phyloP scores from a whole-genome alignment of 2,888 invertebrate species.

The Apantesis nais region DNA sequence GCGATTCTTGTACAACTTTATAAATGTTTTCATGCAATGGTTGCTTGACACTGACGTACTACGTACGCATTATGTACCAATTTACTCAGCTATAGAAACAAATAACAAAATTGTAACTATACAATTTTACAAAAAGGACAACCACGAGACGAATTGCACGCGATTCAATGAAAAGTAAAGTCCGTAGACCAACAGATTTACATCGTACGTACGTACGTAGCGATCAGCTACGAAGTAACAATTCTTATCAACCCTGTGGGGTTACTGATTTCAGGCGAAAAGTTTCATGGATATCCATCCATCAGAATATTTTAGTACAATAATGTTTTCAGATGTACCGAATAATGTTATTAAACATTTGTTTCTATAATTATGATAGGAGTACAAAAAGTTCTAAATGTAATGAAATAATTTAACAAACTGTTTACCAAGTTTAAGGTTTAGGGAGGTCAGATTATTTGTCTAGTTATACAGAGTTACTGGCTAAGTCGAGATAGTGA shows the following conservation, averaged over 20 bases:
- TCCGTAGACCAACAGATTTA: constrained; percentile 8
- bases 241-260: neutral
- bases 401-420: too few relatives aligned
- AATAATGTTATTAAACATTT: neutral
- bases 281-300: neutral
- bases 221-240: constrained; percentile 12
- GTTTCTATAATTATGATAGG: too few relatives aligned
- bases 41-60: neutral
- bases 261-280: neutral
- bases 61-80: neutral
- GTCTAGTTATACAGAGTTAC: too few relatives aligned
- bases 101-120: neutral
- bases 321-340: neutral
- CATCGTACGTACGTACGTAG: too few relatives aligned
- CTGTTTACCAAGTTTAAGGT: too few relatives aligned
- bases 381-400: too few relatives aligned
- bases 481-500: too few relatives aligned
- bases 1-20: neutral
- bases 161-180: neutral
- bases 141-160: neutral
- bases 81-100: neutral
- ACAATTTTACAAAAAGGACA: neutral
- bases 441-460: too few relatives aligned
- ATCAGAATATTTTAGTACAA: too few relatives aligned
- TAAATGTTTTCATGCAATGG: neutral